These are phyloP conservation scores for Clanis bilineata DNA, from an alignment of 2,888 invertebrate species.

Conservation along the genomic window DNA sequence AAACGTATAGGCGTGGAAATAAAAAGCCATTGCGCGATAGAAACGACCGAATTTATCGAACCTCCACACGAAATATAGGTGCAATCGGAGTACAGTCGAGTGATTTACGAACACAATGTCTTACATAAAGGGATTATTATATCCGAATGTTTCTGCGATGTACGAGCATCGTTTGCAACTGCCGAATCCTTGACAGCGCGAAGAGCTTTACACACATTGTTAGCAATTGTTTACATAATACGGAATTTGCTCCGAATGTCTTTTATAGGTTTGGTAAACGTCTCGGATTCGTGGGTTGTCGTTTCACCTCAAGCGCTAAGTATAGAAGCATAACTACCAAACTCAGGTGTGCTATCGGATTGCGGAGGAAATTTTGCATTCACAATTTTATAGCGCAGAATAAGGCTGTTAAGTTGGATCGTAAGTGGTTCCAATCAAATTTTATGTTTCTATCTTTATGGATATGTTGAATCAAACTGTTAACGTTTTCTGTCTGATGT, in stretches of 20 bases:
- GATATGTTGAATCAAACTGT: not conserved
- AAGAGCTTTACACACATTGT: slow-evolving; percentile 36
- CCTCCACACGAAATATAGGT: slow-evolving; percentile 62
- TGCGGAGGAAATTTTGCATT: not conserved
- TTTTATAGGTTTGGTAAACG: slow-evolving; percentile 16
- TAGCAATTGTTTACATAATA: slow-evolving; percentile 31
- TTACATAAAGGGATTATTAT: slow-evolving; percentile 62
- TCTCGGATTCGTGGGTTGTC: not conserved
- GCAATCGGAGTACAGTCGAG: slow-evolving; percentile 52
- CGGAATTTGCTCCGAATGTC: slow-evolving; percentile 21
- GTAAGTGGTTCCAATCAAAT: slow-evolving; percentile 12
- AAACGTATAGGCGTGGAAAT: slow-evolving; percentile 49
- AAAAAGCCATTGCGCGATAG: slow-evolving; percentile 67
- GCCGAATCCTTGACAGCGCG: slow-evolving; percentile 21
- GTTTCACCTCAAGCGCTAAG: slow-evolving; percentile 5
- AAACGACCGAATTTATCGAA: slow-evolving; percentile 62
- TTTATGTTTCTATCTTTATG: not conserved
- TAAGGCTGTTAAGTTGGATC: not conserved
- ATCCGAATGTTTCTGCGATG: slow-evolving; percentile 29
- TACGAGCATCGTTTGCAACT: slow-evolving; percentile 36
- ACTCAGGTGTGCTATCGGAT: slow-evolving; percentile 11
- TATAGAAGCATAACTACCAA: not conserved
- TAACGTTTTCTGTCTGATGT: not conserved
- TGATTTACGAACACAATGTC: slow-evolving; percentile 61
- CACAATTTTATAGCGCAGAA: slow-evolving; percentile 1